These are phyloP conservation scores for Pristis pectinata DNA, from an alignment of 2,797 vertebrate species.

Conservation along the genomic window DNA sequence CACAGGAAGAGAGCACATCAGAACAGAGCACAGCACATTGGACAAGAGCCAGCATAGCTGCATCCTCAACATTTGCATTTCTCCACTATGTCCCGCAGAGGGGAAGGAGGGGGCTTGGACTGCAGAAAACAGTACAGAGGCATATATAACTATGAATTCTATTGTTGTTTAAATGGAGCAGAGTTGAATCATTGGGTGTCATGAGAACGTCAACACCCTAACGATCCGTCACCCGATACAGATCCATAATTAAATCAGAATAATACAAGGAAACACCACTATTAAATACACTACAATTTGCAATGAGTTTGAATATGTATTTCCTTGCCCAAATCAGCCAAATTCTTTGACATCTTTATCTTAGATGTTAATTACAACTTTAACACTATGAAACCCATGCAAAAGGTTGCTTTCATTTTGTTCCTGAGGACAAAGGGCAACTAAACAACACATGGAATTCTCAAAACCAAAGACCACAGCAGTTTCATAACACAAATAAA, in stretches of 20 bases:
- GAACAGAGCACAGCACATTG: background rate
- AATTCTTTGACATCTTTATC: background rate
- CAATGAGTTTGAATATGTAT: background rate
- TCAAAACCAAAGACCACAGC: background rate
- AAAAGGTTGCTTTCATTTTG: background rate
- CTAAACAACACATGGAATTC: background rate
- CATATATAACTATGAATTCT: background rate
- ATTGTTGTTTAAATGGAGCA: too few relatives aligned
- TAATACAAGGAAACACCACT: background rate
- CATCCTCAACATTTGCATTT: background rate
- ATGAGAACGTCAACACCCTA: background rate
- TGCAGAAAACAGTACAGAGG: background rate
- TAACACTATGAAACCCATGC: background rate
- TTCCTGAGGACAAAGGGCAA: background rate
- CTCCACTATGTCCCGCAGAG: background rate
- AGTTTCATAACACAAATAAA: constrained; percentile 8
- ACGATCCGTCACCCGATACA: too few relatives aligned
- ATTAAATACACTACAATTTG: background rate
- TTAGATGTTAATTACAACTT: background rate
- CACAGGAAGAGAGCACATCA: background rate
- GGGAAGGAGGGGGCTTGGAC: too few relatives aligned
- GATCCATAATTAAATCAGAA: background rate
- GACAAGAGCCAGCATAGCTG: background rate
- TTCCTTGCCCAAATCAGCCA: background rate
- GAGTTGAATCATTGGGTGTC: background rate